phyloP scores from a whole-genome alignment of 2,113 vertebrate species.

The Leucopsar rothschildi region DNA sequence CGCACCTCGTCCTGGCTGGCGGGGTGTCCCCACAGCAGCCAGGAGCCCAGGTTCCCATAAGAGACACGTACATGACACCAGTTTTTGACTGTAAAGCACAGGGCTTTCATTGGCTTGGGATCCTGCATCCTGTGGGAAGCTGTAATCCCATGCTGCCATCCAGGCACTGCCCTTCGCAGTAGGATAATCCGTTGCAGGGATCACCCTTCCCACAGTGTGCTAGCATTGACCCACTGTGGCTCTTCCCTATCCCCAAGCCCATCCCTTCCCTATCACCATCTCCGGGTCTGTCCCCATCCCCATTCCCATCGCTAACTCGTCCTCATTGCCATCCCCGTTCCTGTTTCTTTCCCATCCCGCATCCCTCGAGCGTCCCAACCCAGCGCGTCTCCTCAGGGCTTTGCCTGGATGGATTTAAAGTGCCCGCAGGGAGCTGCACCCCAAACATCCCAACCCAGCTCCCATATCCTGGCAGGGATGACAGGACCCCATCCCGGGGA shows the following conservation, averaged over 20 bases:
- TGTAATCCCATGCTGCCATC: neutral
- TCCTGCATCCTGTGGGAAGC: neutral
- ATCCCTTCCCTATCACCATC: neutral
- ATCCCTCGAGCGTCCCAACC: neutral
- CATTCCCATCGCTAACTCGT: neutral
- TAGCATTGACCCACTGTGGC: accelerated
- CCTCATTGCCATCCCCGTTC: neutral
- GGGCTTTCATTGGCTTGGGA: accelerated
- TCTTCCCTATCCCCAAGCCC: neutral
- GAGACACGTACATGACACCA: neutral
- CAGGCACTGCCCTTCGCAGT: accelerated
- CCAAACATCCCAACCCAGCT: neutral
- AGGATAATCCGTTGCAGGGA: neutral
- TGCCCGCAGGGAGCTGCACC: neutral
- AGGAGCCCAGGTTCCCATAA: neutral
- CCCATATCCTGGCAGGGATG: accelerated
- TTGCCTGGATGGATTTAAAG: accelerated
- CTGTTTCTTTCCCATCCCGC: neutral
- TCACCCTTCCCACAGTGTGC: neutral
- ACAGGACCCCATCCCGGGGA: neutral
- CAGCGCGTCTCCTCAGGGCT: neutral
- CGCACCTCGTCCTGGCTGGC: accelerated
- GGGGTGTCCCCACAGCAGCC: neutral
- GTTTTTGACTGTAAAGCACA: neutral
- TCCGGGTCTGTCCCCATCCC: accelerated